Base-by-base conservation (phyloP, 2,888 invertebrate genomes). In the Xestia xanthographa region DNA sequence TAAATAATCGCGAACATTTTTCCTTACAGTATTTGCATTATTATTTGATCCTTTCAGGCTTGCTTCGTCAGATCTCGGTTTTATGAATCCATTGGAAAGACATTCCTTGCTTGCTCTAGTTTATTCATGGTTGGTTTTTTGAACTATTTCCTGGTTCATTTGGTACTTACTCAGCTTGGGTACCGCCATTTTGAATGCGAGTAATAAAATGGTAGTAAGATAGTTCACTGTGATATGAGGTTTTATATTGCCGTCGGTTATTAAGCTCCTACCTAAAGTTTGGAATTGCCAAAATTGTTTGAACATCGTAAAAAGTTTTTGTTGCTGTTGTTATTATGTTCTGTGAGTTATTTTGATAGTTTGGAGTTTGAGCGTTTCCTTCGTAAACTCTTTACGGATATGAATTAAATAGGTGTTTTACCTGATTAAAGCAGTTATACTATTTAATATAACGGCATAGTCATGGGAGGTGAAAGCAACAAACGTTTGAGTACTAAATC, bases 1-100 rank as follows among this genome's bases (percentile, higher is more conserved):
- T 66, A 75, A 71, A 71, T 71, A 60, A 75, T 84, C 50, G 43
- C 26, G 62, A 45, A 50, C 71, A 62, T 84, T 53, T 74, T 67
- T 60, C 17, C 38, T 65, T 66, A 53, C 62, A 8, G 63, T 71
- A 60, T 82, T 71, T 73, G 48, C 22, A 66, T 82, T 73, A 72
- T 67, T 60, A 29, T 85, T 85, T 50, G 50, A 69, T 77, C 26
- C n/a, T 6, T 65, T 70, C n/a, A 34, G 43, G 38, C 17, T n/a
- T 68, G 29, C 3, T 66, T 53, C 48, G 41, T 43, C 48, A 50
- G 50, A 65, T 69, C 45, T 63, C 8, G n/a, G 50, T 66, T 72
- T 75, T 75, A 81, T 50, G 56, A 63, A 67, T 68, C 22, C 41
- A 70, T 72, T 43, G 58, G 12, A 41, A 66, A 68, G 45, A 60